phyloP scores from a whole-genome alignment of 2,113 vertebrate genomes.

The Indri indri region DNA sequence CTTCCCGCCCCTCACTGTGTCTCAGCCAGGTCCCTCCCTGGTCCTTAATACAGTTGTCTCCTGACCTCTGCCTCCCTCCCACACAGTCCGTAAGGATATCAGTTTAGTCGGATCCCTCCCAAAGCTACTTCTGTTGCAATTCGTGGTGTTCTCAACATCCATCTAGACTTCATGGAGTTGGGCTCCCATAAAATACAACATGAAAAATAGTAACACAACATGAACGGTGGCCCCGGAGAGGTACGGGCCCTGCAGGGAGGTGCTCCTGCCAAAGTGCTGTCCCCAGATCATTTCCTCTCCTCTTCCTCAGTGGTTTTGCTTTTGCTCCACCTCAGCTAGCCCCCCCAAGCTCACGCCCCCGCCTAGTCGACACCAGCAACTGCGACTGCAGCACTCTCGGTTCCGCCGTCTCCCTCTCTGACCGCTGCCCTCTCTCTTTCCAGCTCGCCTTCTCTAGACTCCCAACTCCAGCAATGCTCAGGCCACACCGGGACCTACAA shows the following conservation, averaged over 20 bases:
- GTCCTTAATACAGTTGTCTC: not conserved
- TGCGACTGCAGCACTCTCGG: fast-evolving
- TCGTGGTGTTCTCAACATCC: not conserved
- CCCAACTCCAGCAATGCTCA: not conserved
- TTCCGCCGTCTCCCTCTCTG: not conserved
- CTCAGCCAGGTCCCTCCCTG: not conserved
- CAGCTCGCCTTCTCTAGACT: not conserved
- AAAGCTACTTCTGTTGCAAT: not conserved
- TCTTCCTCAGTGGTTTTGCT: not conserved
- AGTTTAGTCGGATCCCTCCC: not conserved
- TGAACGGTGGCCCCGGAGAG: not conserved
- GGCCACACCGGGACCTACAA: not conserved
- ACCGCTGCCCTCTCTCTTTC: not conserved
- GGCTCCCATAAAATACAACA: not conserved
- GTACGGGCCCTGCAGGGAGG: not conserved
- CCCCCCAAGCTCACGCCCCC: no score
- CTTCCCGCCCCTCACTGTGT: not conserved
- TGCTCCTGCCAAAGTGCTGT: not conserved
- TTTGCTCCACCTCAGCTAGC: not conserved
- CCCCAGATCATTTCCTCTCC: no score
- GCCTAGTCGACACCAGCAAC: not conserved
- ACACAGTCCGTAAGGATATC: not conserved
- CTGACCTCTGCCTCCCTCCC: not conserved
- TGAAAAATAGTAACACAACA: not conserved
- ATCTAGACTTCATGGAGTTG: not conserved